Evolutionary conservation across 2,113 vertebrate genomes (phyloP).

Genomic region (rabbit (Oryctolagus cuniculus)): mOryCun1.1 NC_091433.1:176318001-176318500

Average conservation of each 20-base stretch:
- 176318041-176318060: not conserved
- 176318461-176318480: not conserved
- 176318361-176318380: not conserved
- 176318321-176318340: conserved; percentile 2
- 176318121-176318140: not conserved
- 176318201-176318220: not conserved
- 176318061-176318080: not conserved
- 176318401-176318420: not conserved
- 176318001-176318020: not conserved
- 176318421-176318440: not conserved
- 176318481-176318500: not conserved
- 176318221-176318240: not conserved
- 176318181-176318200: not conserved
- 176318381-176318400: not conserved
- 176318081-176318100: not conserved
- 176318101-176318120: conserved; percentile 15
- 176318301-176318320: conserved; percentile 11
- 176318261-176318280: not conserved
- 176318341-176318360: conserved; percentile 4
- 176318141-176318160: not conserved
- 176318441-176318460: not conserved
- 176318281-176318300: not conserved
- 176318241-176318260: not conserved
- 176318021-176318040: not conserved
- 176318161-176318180: not conserved